These are phyloP conservation scores for Ara ararauna DNA, from an alignment of 2,797 vertebrate species.

Conservation along the genomic window DNA sequence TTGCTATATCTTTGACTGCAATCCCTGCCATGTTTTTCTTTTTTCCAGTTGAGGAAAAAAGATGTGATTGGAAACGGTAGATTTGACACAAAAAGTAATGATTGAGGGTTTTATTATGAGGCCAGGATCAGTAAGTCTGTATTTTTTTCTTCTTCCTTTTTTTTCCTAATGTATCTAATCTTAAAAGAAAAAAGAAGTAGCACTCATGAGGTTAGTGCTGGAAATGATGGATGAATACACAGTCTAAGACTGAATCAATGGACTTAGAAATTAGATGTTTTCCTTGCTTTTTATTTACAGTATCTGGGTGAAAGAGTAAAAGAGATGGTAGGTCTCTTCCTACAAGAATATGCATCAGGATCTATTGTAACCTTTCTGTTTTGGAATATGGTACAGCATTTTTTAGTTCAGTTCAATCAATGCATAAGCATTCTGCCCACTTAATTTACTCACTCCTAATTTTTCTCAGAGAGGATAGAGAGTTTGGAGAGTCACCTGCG, in stretches of 20 bases:
- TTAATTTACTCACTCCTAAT: background rate
- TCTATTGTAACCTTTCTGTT: background rate
- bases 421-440: background rate
- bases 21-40: background rate
- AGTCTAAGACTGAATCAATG: background rate
- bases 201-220: background rate
- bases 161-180: background rate
- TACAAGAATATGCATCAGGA: background rate
- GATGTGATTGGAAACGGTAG: background rate
- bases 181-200: background rate
- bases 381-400: background rate
- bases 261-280: background rate
- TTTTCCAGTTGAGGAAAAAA: background rate
- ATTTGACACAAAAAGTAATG: background rate
- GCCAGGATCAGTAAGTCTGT: background rate
- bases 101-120: background rate
- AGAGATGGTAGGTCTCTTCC: background rate
- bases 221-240: background rate
- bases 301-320: background rate
- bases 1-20: background rate
- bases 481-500: background rate
- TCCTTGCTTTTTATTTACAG: background rate
- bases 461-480: background rate
- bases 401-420: background rate
- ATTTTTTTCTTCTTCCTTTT: background rate